Conservation (phyloP, 1,140 invertebrate species). For the Zaprionus davidi region DNA sequence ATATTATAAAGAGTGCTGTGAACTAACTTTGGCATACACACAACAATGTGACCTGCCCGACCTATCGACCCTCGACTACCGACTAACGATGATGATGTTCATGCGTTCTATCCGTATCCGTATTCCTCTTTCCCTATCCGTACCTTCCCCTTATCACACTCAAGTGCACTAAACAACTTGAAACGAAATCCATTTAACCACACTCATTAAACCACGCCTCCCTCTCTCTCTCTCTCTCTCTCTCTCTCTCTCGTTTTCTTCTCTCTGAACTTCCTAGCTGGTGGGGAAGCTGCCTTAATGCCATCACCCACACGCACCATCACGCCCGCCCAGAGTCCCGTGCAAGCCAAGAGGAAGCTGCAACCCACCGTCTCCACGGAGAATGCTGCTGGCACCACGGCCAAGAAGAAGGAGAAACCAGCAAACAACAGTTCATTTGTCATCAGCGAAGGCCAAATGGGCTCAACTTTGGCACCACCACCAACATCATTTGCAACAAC, state of each 20-base stretch:
- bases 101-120: conserved; percentile 43
- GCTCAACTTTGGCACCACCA: conserved; percentile 22
- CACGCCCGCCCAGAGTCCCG: conserved; percentile 79
- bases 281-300: conserved; percentile 85
- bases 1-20: conserved; percentile 56
- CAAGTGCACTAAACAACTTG: conserved; percentile 74
- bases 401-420: conserved; percentile 78
- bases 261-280: conserved; percentile 60
- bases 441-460: conserved; percentile 55
- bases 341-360: conserved; percentile 87
- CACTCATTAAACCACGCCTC: conserved; percentile 76
- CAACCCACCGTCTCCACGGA: conserved; percentile 89
- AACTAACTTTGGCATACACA: conserved; percentile 59
- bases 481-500: conserved; percentile 11
- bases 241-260: conserved; percentile 38
- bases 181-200: conserved; percentile 77
- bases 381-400: conserved; percentile 70
- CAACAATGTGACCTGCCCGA: conserved; percentile 41
- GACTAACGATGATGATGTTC: conserved; percentile 38
- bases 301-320: conserved; percentile 87
- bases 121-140: conserved; percentile 6
- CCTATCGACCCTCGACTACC: conserved; percentile 17
- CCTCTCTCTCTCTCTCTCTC: conserved; percentile 68
- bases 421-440: conserved; percentile 75
- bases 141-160: conserved; percentile 44